Base-by-base conservation (phyloP, 2,797 vertebrate species). In the Pseudopleuronectes americanus region DNA sequence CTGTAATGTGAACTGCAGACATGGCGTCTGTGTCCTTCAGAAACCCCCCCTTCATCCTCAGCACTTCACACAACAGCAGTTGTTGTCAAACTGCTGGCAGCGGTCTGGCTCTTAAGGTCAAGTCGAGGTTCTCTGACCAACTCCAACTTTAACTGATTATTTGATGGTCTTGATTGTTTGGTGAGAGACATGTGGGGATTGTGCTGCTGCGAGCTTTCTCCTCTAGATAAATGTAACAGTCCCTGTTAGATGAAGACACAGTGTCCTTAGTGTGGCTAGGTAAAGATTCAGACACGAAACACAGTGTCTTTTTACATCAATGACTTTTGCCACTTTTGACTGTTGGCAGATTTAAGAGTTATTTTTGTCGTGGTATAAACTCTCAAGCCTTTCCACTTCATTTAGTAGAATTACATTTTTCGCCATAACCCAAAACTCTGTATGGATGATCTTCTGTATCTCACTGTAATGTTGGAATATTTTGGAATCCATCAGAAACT, bases 21-120 rank as follows among this genome's bases (percentile, higher is more conserved):
- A 90, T 83, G 83, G 82, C 55, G 63, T 56, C 79, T 41, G 71
- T 87, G 87, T 79, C 88, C 88, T 87, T 87, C 85, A 84, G 31
- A 1, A 26, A 45, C 56, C 61, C 55, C 49, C 55, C 55, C 9
- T 26, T 26, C 4, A 48, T 7, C 57, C 41, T 49, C 66, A 19
- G 6, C 2, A 26, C 71, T 60, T 14, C 81, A 64, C 61, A 84
- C 63, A 61, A 76, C 61, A 75, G 23, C 77, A 75, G 77, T 75
- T 81, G 81, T 74, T 79, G 64, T 56, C 6, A 66, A 70, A 23
- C 16, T 38, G 31, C 57, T 71, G 80, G 77, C 76, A 54, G 65
- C 1, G 0, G 54, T 68, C 55, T 43, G 47, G 45, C 19, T 53
- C 60, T 57, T 80, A 77, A 84, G 75, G 76, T 85, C 69, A 74